These are phyloP conservation scores for Himalopsyche kuldschensis DNA, from an alignment of 2,888 invertebrate species.

Conservation along the genomic window DNA sequence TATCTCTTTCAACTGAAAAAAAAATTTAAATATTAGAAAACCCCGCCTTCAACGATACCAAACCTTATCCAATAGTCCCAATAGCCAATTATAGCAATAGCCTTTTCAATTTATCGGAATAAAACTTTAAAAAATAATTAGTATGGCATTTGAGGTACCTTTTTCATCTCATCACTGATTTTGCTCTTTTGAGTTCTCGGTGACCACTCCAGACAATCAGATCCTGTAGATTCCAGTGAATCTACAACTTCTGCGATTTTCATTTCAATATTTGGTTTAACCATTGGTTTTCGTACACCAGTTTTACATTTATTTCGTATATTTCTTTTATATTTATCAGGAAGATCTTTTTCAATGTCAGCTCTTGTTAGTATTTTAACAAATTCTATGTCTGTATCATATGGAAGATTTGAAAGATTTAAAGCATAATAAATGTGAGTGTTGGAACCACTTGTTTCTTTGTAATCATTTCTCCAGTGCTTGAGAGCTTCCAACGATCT, in stretches of 20 bases:
- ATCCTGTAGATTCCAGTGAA: conserved; percentile 46
- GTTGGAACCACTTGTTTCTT: conserved; percentile 43
- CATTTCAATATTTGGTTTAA: conserved; percentile 43
- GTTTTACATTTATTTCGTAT: conserved; percentile 42
- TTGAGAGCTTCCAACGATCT: conserved; percentile 55
- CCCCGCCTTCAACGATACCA: background rate
- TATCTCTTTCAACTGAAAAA: conserved; percentile 60
- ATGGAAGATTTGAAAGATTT: conserved; percentile 50
- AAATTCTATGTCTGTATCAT: conserved; percentile 61
- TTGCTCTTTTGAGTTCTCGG: conserved; percentile 48
- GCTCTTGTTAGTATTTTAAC: conserved; percentile 56
- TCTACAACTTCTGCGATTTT: conserved; percentile 55
- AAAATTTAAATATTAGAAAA: conserved; percentile 34
- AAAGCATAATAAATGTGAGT: conserved; percentile 43
- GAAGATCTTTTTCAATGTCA: conserved; percentile 55
- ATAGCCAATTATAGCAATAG: too few species aligned
- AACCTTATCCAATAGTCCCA: too few species aligned
- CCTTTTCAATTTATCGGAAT: background rate
- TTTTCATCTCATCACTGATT: conserved; percentile 56
- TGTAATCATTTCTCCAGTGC: conserved; percentile 59
- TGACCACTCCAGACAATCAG: conserved; percentile 44
- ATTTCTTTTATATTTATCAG: conserved; percentile 52
- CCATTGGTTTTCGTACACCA: conserved; percentile 40
- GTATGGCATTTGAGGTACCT: conserved; percentile 48
- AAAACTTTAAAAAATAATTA: background rate